Percentiles rank a stretch among this genome's conserved stretches.
phyloP scores from a whole-genome alignment of 1,140 invertebrate genomes.

The Ctenoplectra terminalis region DNA sequence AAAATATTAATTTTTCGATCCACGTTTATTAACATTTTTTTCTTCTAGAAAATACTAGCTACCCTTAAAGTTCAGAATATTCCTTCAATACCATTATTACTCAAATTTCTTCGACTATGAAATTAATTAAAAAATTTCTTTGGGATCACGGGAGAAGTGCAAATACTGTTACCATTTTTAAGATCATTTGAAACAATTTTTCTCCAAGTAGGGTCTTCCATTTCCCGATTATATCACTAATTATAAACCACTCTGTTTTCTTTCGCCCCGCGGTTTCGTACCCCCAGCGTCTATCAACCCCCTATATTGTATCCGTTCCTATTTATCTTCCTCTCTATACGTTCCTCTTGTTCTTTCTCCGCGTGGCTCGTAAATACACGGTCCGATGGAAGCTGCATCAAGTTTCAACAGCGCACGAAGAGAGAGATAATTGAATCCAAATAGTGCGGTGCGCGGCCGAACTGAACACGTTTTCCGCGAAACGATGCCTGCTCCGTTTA shows the following conservation, averaged over 20 bases:
- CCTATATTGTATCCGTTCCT: background rate
- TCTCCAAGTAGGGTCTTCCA: no score
- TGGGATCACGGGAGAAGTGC: no score
- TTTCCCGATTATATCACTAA: no score
- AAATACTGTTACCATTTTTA: no score
- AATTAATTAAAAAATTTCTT: no score
- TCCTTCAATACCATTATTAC: no score
- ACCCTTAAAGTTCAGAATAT: no score
- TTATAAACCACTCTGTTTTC: background rate
- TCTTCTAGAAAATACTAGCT: no score
- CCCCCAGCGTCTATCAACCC: background rate
- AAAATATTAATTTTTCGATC: no score
- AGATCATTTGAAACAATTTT: no score
- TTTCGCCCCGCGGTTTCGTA: background rate
- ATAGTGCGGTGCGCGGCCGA: background rate
- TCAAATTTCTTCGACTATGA: no score
- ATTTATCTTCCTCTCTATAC: background rate
- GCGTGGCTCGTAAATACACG: background rate
- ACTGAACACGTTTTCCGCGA: constrained; percentile 3
- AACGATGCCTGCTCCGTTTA: background rate
- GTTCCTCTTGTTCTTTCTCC: background rate
- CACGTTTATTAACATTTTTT: no score
- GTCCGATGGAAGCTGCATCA: background rate
- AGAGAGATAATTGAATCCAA: constrained; percentile 7
- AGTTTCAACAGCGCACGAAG: background rate